These are phyloP conservation scores for Cynodonichthys magdalenae DNA, from an alignment of 2,797 vertebrate genomes.

Conservation along the genomic window DNA sequence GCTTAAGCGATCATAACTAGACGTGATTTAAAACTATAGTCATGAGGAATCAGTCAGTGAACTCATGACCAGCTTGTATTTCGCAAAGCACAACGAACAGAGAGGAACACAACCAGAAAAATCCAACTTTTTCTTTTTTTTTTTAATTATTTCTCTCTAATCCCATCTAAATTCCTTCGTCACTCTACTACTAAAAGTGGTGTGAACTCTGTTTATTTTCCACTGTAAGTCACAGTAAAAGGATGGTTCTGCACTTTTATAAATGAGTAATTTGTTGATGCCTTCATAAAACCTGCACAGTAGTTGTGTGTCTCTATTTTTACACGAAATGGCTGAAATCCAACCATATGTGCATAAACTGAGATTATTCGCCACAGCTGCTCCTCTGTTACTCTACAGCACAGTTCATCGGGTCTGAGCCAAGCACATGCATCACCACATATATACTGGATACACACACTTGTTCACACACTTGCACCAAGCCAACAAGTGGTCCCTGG, in stretches of 20 bases:
- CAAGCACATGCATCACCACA: slow-evolving; percentile 31
- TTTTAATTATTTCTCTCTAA: slow-evolving; percentile 49
- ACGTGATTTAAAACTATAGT: slow-evolving; percentile 31
- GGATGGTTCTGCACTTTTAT: slow-evolving; percentile 32
- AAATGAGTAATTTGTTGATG: slow-evolving; percentile 27
- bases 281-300: slow-evolving; percentile 2
- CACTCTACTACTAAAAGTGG: slow-evolving; percentile 30
- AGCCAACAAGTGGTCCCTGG: slow-evolving; percentile 50
- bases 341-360: slow-evolving; percentile 40
- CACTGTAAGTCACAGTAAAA: slow-evolving; percentile 30
- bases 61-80: slow-evolving; percentile 49
- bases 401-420: slow-evolving; percentile 27
- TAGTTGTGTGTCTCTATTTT: slow-evolving; percentile 22
- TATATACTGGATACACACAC: not conserved
- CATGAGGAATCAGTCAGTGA: slow-evolving; percentile 30
- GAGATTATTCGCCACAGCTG: slow-evolving; percentile 49
- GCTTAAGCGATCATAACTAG: slow-evolving; percentile 23
- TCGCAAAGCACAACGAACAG: slow-evolving; percentile 39
- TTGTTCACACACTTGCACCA: slow-evolving; percentile 24
- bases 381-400: slow-evolving; percentile 36
- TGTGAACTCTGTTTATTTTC: slow-evolving; percentile 32
- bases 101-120: slow-evolving; percentile 45
- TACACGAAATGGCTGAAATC: slow-evolving; percentile 51
- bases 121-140: slow-evolving; percentile 43
- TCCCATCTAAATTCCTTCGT: slow-evolving; percentile 43